A percentile compares a stretch with the other conserved stretches of the same genome.
phyloP scores from a whole-genome alignment of 2,888 invertebrate species.

The Tanypteryx hageni region DNA sequence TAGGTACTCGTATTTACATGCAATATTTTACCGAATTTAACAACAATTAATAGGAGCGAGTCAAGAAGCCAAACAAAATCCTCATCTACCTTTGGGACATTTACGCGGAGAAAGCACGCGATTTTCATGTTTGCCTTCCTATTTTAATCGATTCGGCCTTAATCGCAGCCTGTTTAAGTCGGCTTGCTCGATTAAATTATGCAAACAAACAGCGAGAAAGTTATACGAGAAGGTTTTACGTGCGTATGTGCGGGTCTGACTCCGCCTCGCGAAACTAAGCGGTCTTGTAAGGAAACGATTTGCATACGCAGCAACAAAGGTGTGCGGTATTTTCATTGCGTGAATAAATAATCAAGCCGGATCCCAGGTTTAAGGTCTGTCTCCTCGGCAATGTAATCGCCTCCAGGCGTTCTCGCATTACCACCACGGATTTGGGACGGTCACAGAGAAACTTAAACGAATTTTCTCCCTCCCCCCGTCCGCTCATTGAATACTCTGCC shows the following conservation, averaged over 20 bases:
- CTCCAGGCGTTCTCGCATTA: neutral
- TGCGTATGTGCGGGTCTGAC: neutral
- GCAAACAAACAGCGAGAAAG: neutral
- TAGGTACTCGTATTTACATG: too few relatives aligned
- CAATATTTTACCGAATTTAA: too few relatives aligned
- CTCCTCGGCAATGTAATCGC: neutral
- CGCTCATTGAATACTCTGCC: too few relatives aligned
- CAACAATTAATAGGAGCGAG: too few relatives aligned
- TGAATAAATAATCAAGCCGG: slow-evolving; percentile 9
- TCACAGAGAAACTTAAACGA: slow-evolving; percentile 20
- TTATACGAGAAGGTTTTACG: neutral
- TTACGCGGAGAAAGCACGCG: neutral
- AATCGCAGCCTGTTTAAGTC: slow-evolving; percentile 1
- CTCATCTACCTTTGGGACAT: neutral
- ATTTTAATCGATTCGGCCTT: neutral
- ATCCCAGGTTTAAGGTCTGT: slow-evolving; percentile 12
- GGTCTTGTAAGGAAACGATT: neutral
- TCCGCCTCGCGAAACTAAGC: neutral
- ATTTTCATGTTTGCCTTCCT: neutral
- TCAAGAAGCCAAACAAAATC: too few relatives aligned
- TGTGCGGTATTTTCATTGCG: neutral
- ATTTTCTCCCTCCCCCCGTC: neutral
- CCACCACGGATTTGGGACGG: neutral
- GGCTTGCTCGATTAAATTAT: neutral
- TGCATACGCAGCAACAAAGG: slow-evolving; percentile 11